Percentiles rank a stretch among this genome's conserved stretches.
Evolutionary conservation across 1,140 invertebrate species (phyloP).

Genomic region (Caenorhabditis brenneri): DNA sequence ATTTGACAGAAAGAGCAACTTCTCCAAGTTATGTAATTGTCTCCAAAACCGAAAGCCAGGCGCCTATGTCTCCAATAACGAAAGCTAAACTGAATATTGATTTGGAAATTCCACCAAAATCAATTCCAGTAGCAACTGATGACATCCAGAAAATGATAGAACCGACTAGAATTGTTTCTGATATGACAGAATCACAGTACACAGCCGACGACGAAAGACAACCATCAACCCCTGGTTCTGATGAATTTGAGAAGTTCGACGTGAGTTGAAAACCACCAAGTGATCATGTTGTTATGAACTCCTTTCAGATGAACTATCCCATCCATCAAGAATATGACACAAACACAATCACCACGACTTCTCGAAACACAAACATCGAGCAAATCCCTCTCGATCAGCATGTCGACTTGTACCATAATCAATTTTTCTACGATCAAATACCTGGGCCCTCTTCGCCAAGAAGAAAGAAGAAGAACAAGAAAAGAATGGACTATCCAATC

Average conservation of each 20-base stretch:
- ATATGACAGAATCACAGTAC: slow-evolving; percentile 3
- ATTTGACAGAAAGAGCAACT: slow-evolving; percentile 20
- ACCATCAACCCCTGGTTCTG: slow-evolving; percentile 6
- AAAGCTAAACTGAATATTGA: slow-evolving; percentile 44
- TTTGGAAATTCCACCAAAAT: slow-evolving; percentile 24
- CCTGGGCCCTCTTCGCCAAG: background rate
- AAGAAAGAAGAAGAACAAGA: background rate
- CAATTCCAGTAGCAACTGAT: background rate
- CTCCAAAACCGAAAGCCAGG: slow-evolving; percentile 16
- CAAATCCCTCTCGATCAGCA: background rate
- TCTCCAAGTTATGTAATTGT: slow-evolving; percentile 48
- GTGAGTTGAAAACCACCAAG: background rate
- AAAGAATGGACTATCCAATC: no score
- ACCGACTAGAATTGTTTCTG: background rate
- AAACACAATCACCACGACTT: background rate
- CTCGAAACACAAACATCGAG: background rate
- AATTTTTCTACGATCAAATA: slow-evolving; percentile 35
- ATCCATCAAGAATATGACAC: background rate
- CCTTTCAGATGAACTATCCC: background rate
- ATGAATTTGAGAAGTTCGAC: slow-evolving; percentile 5
- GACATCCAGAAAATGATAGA: background rate
- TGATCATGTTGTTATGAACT: background rate
- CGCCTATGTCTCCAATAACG: slow-evolving; percentile 36
- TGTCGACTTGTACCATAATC: slow-evolving; percentile 38
- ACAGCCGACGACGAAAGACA: background rate